These are phyloP conservation scores for Ochropacha duplaris DNA, from an alignment of 2,888 invertebrate genomes.

Conservation along the genomic window DNA sequence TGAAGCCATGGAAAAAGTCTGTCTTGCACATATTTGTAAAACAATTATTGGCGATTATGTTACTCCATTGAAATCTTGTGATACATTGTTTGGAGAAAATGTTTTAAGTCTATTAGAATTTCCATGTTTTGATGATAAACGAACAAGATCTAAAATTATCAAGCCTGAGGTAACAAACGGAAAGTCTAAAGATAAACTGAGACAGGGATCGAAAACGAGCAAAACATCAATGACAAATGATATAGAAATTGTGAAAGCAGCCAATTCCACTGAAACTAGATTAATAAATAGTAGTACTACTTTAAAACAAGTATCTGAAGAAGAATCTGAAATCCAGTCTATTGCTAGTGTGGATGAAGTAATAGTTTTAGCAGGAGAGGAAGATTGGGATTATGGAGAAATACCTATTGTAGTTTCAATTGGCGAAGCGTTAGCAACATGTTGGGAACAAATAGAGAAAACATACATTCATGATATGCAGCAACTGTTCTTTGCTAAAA, in stretches of 20 bases:
- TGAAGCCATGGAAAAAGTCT: conserved; percentile 77
- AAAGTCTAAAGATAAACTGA: conserved; percentile 58
- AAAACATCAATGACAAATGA: conserved; percentile 42
- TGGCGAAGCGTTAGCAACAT: conserved; percentile 64
- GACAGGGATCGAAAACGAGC: conserved; percentile 51
- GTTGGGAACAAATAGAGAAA: conserved; percentile 80
- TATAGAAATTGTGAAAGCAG: conserved; percentile 49
- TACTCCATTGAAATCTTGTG: conserved; percentile 54
- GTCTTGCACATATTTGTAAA: conserved; percentile 76
- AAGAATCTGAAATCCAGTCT: conserved; percentile 37
- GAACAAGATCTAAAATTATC: conserved; percentile 60
- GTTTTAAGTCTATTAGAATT: conserved; percentile 61
- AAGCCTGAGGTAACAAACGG: conserved; percentile 54
- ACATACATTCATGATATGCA: conserved; percentile 78
- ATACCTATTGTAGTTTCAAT: conserved; percentile 61
- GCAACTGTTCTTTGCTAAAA: conserved; percentile 81
- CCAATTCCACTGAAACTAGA: conserved; percentile 41
- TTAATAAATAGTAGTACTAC: conserved; percentile 11
- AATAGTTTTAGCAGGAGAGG: conserved; percentile 64
- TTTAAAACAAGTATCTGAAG: conserved; percentile 38
- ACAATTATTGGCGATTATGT: conserved; percentile 70
- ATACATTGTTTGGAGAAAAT: conserved; percentile 68
- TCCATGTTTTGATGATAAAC: conserved; percentile 58
- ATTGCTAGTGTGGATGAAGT: conserved; percentile 40
- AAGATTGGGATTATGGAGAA: conserved; percentile 74